Base-by-base conservation (phyloP, 2,797 vertebrate genomes). In the Prunella strophiata region DNA sequence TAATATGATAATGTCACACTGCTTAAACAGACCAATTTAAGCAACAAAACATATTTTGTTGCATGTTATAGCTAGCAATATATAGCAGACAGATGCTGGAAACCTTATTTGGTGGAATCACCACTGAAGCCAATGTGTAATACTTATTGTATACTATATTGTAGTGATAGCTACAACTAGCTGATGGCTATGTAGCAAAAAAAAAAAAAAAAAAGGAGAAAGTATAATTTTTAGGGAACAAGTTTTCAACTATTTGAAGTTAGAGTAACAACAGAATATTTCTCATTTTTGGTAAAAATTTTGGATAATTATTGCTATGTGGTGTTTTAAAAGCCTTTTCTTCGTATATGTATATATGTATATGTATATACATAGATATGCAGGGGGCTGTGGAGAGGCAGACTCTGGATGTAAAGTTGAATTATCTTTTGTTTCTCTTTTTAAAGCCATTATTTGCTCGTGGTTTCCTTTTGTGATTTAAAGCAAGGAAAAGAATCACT, bases 371-470 rank as follows among this genome's bases (percentile, higher is more conserved):
- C 4, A 21, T 5, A 40, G 59, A 66, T 22, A 34, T 36, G 21
- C 4, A 38, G 7, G 18, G 11, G 23, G 4, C 8, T 11, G 18
- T 32, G 23, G 62, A 30, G 51, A 89, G 21, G 21, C 52, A 63
- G 48, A n/a, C 58, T 83, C 38, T 73, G 14, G 91, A 23, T 45
- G 71, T 85, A 71, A 96, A 90, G 75, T 72, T 85, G 71, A 94
- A 87, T 93, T 68, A 77, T 87, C 85, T 91, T 94, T 94, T 94
- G 91, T 96, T 93, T 93, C 72, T 85, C 61, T 91, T 95, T 93
- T 94, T 85, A 91, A 95, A 94, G 67, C 50, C 21, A 12, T 77
- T 77, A 77, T 87, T 96, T 95, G 58, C 88, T 93, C 29, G 19
- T 85, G 43, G 40, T 89, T 96, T 93, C 86, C 88, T 94, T 95